phyloP scores from a whole-genome alignment of 2,797 vertebrate genomes.

The Pangasius larnaudii region DNA sequence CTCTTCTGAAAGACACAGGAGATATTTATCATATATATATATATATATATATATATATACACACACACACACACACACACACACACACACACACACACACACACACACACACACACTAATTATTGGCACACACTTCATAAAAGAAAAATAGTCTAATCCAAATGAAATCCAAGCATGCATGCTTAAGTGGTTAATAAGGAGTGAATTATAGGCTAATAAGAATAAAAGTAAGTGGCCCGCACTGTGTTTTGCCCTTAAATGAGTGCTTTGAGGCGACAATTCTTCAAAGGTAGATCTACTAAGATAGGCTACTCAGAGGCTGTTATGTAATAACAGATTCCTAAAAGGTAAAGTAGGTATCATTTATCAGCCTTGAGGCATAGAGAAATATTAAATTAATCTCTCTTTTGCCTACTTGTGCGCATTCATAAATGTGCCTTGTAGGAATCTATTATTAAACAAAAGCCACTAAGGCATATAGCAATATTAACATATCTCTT shows the following conservation, averaged over 20 bases:
- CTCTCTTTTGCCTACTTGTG: not conserved
- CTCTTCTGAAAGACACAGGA: not conserved
- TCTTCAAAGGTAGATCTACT: conserved; percentile 6
- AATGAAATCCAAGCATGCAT: not conserved
- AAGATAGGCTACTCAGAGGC: not conserved
- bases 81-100: too few species aligned
- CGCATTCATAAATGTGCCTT: not conserved
- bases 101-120: not conserved
- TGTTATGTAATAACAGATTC: conserved; percentile 1
- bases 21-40: not conserved
- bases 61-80: too few species aligned
- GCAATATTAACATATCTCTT: too few species aligned
- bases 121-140: not conserved
- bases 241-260: not conserved
- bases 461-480: not conserved
- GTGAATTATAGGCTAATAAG: conserved; percentile 10
- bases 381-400: not conserved
- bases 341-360: not conserved
- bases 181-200: not conserved
- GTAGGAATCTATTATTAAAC: not conserved
- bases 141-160: not conserved
- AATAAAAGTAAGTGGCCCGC: conserved; percentile 19
- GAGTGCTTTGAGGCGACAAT: not conserved
- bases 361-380: conserved; percentile 5
- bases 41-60: not conserved